Base-by-base conservation (phyloP, 1,140 invertebrate species). In the Cydia splendana region DNA sequence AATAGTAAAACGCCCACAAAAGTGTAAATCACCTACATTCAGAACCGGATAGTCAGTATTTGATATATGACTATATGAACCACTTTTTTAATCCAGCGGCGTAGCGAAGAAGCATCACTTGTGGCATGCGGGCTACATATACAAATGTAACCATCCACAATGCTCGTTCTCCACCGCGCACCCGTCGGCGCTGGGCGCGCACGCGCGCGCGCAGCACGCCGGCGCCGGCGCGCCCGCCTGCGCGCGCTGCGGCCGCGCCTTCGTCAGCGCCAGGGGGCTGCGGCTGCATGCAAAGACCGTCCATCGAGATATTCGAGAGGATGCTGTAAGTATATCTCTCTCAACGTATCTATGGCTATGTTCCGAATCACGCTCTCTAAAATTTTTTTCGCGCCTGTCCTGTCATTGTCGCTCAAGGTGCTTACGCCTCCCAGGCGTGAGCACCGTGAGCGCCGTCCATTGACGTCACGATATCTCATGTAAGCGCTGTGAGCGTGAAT, bases 41-140 rank as follows among this genome's bases (percentile, higher is more conserved):
- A 53, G 10, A 53, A 9, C 15, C 2, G 51, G 51, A n/a, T n/a
- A 9, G 15, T 15, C 13, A 0, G 10, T 48, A 7, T 48, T 13
- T 15, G 3, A 48, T 12, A 9, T 13, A n/a, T 3, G 6, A 48
- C 2, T 18, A 53, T 53, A 15, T 15, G 6, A 57, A n/a, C 15
- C 15, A 57, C 53, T 10, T 24, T 24, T 62, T n/a, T 12, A 62
- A 24, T 62, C 6, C 62, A 80, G 79, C 2, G 48, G 75, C 4
- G 76, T 78, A 7, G 79, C 79, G 9, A 78, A 71, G 65, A 80
- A 78, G 30, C 79, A 80, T 42, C 65, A 77, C 12, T 75, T 71
- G 5, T 77, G 77, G 77, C 79, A 80, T 57, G 0, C 62, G 0
- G 79, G 79, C 13, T 57, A 77, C 75, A 24, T 3, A 18, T 79